A percentile compares a stretch with the other conserved stretches of the same genome.
Evolutionary conservation across 1,140 invertebrate species (phyloP).

Genomic region (Contarinia nasturtii): DNA sequence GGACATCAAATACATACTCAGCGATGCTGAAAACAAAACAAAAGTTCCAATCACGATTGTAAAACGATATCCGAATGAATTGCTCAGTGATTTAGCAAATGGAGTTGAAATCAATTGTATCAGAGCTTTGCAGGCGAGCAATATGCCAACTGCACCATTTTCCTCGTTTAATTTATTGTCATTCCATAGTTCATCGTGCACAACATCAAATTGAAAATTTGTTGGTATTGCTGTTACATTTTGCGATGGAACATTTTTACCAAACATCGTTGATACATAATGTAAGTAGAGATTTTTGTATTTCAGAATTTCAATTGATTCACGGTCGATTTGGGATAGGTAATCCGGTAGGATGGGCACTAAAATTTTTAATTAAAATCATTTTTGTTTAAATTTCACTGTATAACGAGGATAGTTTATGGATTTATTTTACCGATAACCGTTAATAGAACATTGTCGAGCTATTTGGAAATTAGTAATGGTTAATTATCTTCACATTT

Average conservation of each 20-base stretch:
- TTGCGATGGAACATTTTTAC: slow-evolving; percentile 17
- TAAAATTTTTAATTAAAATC: slow-evolving; percentile 26
- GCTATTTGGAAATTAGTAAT: too few relatives aligned
- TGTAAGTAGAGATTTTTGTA: slow-evolving; percentile 11
- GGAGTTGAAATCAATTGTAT: slow-evolving; percentile 73
- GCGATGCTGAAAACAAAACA: slow-evolving; percentile 57
- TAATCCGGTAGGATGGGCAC: slow-evolving; percentile 76
- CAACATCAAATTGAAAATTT: slow-evolving; percentile 1
- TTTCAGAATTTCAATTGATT: slow-evolving; percentile 7
- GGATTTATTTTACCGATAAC: too few relatives aligned
- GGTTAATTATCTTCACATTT: too few relatives aligned
- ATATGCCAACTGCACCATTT: slow-evolving; percentile 56
- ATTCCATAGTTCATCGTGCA: slow-evolving; percentile 7
- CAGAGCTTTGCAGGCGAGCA: slow-evolving; percentile 72
- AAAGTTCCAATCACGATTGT: slow-evolving; percentile 68
- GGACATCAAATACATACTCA: slow-evolving; percentile 35
- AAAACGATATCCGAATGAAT: slow-evolving; percentile 49
- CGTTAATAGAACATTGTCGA: too few relatives aligned
- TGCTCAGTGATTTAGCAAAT: slow-evolving; percentile 48
- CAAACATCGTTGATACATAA: slow-evolving; percentile 11
- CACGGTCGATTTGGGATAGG: slow-evolving; percentile 34
- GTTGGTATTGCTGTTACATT: slow-evolving; percentile 1
- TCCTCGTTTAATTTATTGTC: slow-evolving; percentile 26
- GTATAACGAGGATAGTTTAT: too few relatives aligned
- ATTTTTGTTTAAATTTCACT: too few relatives aligned